Evolutionary conservation across 2,797 vertebrate species (phyloP).

Genomic region (Galago senegalensis): DNA sequence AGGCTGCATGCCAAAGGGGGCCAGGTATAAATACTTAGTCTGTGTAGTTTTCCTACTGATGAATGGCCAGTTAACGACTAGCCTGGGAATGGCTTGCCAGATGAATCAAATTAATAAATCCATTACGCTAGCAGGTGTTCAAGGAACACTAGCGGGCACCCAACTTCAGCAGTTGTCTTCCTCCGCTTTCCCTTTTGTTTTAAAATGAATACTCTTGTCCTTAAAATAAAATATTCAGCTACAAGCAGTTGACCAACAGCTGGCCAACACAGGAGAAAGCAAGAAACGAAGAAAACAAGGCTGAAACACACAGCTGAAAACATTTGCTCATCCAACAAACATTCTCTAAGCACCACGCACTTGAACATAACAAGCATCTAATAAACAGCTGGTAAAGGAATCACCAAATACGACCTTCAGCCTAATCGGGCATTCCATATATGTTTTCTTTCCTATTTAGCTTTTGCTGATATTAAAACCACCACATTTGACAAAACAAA

Average conservation of each 20-base stretch:
- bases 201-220: slow-evolving; percentile 12
- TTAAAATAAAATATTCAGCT: slow-evolving; percentile 17
- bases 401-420: neutral
- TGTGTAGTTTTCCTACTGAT: neutral
- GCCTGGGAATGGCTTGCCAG: neutral
- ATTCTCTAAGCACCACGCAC: neutral
- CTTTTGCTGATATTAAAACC: neutral
- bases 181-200: neutral
- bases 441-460: neutral
- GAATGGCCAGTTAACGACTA: neutral
- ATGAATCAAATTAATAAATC: neutral
- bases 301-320: neutral
- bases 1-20: neutral
- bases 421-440: neutral
- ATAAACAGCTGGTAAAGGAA: neutral
- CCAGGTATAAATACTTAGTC: neutral
- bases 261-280: neutral
- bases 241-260: neutral
- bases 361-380: neutral
- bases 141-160: neutral
- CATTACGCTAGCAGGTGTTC: neutral
- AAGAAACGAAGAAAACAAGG: neutral
- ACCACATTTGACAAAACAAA: neutral
- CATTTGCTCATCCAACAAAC: neutral
- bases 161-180: neutral